Percentiles rank a stretch among this genome's conserved stretches.
Evolutionary conservation across 2,113 vertebrate genomes (phyloP).

Genomic region (Glaucomys volans): DNA sequence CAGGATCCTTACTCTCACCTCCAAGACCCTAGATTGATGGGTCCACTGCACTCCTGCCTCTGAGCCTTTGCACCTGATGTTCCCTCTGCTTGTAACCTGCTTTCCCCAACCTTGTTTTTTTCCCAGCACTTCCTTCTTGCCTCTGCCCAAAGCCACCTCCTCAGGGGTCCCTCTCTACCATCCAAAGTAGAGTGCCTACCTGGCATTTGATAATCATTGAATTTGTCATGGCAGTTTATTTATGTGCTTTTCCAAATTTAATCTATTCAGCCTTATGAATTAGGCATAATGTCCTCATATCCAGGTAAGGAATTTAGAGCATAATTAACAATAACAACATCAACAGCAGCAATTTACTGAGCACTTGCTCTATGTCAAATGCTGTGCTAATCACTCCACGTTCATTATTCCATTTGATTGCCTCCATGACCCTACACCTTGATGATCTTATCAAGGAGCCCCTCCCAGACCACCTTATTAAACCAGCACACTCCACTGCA

Average conservation of each 20-base stretch:
- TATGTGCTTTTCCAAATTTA: constrained; percentile 48
- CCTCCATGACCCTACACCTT: neutral
- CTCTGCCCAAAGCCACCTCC: neutral
- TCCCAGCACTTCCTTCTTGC: neutral
- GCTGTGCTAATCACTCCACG: neutral
- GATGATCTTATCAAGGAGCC: neutral
- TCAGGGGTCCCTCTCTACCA: neutral
- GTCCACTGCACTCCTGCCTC: neutral
- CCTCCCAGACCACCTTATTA: neutral
- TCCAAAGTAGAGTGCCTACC: neutral
- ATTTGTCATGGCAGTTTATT: constrained; percentile 46
- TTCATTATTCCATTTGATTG: neutral
- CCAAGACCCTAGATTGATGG: neutral
- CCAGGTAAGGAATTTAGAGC: constrained; percentile 42
- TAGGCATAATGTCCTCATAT: neutral
- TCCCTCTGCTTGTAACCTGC: neutral
- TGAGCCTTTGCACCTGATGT: neutral
- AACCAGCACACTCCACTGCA: neutral
- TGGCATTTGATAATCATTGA: neutral
- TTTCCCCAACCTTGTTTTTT: neutral
- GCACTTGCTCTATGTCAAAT: neutral
- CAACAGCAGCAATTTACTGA: constrained; percentile 36
- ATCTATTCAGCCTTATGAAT: constrained; percentile 47
- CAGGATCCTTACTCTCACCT: neutral
- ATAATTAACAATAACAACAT: constrained; percentile 62